Base-by-base conservation (phyloP, 2,888 invertebrate species). In the Polydrusus pterygomalis region DNA sequence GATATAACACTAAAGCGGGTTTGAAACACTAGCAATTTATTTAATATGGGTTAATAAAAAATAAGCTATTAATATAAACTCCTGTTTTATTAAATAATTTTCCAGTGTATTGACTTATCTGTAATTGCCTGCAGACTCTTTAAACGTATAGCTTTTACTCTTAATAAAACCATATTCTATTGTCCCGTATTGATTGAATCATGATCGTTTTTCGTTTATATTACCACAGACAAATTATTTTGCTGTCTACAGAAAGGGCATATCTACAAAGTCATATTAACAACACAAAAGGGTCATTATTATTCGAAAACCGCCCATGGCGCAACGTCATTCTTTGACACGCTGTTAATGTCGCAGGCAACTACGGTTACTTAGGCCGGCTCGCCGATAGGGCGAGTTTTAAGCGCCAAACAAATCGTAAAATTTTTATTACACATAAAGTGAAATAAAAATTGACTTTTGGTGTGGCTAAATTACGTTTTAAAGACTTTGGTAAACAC, bases 351-450 rank as follows among this genome's bases (percentile, higher is more conserved):
- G 63, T 47, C 45, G 25, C 15, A 47, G 63, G 45, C 63, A 45
- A 63, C 63, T 63, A 30, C 63, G 13, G 1, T 62, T 40, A 45
- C 63, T 63, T 63, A 45, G 45, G 2, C 11, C 15, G 20, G 9
- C 20, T 25, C 45, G 3, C 8, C 8, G 0, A 15, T 30, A 13
- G n/a, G 30, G 40, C 43, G n/a, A 47, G 11, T 38, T 10, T n/a
- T 56, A 5, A 68, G 68, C 68, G 51, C 68, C 68, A 54, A 68
- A 68, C 34, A 38, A 17, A 38, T 56, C 68, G 56, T 68, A 54
- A 68, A 67, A 34, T 17, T 13, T 68, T 56, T 68, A 68, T 54
- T 20, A 17, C 34, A 38, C 67, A 54, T 25, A 54, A 67, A 20
- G 15, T 51, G 34, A 43, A 11, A 7, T 18, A 38, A 17, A 17